Evolutionary conservation across 2,797 vertebrate genomes (phyloP).

Genomic region (Heteromormyrus szaboi): DNA sequence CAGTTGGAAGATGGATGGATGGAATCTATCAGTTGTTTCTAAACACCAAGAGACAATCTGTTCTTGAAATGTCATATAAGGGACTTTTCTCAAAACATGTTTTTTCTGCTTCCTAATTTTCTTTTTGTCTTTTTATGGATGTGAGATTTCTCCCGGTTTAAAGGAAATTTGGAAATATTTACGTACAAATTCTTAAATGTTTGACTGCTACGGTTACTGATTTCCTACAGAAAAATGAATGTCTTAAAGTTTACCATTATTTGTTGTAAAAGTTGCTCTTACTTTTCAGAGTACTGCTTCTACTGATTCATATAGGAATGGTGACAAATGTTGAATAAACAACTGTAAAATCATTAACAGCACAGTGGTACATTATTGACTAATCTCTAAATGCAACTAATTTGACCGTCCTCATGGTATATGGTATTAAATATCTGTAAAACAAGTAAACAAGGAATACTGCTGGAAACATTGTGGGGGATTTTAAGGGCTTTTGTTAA

Average conservation of each 20-base stretch:
- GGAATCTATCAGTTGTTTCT: neutral
- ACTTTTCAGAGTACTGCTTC: slow-evolving; percentile 12
- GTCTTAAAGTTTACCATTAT: slow-evolving; percentile 10
- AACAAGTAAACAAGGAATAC: neutral
- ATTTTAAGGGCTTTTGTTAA: slow-evolving; percentile 37
- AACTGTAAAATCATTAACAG: neutral
- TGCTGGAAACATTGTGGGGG: slow-evolving; percentile 5
- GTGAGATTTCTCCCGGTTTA: neutral
- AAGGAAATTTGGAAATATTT: neutral
- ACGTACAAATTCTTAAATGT: neutral
- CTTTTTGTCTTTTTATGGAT: neutral
- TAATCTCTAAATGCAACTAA: slow-evolving; percentile 10
- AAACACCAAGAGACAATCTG: neutral
- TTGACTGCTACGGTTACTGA: neutral
- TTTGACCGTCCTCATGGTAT: neutral
- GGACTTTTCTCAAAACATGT: neutral
- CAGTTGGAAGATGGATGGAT: neutral
- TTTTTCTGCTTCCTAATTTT: neutral
- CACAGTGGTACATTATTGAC: neutral
- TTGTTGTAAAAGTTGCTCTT: neutral
- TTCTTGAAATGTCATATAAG: neutral
- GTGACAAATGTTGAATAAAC: neutral
- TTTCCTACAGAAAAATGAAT: neutral
- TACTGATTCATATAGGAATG: neutral
- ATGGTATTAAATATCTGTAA: slow-evolving; percentile 5